phyloP scores from a whole-genome alignment of 2,888 invertebrate species.

The Ypsolopha sequella region DNA sequence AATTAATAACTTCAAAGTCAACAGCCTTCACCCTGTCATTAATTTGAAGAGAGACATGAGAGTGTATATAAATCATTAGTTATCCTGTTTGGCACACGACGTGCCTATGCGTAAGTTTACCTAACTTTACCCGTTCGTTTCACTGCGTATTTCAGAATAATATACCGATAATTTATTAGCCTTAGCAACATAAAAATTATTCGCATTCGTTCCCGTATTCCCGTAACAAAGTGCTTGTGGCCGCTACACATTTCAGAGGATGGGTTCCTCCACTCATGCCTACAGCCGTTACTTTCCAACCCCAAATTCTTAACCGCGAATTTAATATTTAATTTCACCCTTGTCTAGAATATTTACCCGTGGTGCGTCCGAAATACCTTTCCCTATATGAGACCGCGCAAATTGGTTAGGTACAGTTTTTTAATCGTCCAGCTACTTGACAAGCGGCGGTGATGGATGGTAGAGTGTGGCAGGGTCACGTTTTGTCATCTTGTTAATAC shows the following conservation, averaged over 20 bases:
- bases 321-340: slow-evolving; percentile 70
- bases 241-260: background rate
- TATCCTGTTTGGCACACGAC: slow-evolving; percentile 51
- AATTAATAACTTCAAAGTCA: slow-evolving; percentile 68
- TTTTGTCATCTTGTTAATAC: slow-evolving; percentile 71
- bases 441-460: slow-evolving; percentile 61
- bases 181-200: background rate
- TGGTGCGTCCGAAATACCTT: slow-evolving; percentile 51
- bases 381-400: slow-evolving; percentile 28
- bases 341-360: slow-evolving; percentile 66
- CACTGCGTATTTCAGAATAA: background rate
- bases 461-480: slow-evolving; percentile 47
- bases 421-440: slow-evolving; percentile 65
- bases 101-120: slow-evolving; percentile 34
- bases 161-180: background rate
- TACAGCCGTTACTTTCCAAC: slow-evolving; percentile 53
- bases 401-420: slow-evolving; percentile 54
- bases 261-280: slow-evolving; percentile 35
- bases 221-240: background rate
- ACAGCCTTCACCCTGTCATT: slow-evolving; percentile 64
- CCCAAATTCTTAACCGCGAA: slow-evolving; percentile 64
- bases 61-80: slow-evolving; percentile 67
- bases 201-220: background rate
- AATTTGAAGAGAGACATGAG: slow-evolving; percentile 56
- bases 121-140: background rate